Evolutionary conservation across 1,140 invertebrate genomes (phyloP).

Genomic region (Brachystomella parvula): DNA sequence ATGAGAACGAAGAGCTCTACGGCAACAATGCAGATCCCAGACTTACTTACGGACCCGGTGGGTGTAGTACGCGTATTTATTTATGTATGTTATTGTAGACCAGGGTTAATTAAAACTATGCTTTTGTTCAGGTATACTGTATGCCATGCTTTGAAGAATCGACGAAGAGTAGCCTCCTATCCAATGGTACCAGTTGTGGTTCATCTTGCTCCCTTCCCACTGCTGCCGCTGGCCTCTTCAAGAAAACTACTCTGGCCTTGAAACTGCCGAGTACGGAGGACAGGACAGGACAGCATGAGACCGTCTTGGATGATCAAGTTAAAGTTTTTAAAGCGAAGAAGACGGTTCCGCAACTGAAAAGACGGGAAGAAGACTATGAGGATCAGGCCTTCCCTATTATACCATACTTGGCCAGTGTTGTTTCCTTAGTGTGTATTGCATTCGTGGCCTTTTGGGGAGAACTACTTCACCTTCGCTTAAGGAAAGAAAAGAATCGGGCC

Average conservation of each 20-base stretch:
- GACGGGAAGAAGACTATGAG: background rate
- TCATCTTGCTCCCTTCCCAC: background rate
- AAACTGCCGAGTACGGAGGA: background rate
- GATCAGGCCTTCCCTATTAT: slow-evolving; percentile 3
- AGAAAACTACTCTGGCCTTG: background rate
- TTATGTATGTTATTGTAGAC: background rate
- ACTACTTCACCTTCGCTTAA: background rate
- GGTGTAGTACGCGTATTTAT: background rate
- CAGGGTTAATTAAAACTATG: background rate
- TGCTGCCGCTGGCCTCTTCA: background rate
- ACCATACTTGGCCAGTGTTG: background rate
- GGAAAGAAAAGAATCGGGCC: slow-evolving; percentile 16
- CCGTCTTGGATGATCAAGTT: background rate
- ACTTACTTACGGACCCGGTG: background rate
- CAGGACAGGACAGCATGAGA: background rate
- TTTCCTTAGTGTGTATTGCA: background rate
- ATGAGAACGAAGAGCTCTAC: background rate
- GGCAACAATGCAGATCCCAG: background rate
- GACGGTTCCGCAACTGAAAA: background rate
- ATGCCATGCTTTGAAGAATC: background rate
- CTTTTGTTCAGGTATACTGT: background rate
- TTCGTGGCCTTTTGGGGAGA: slow-evolving; percentile 8
- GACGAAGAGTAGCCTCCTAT: background rate
- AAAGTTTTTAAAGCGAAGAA: background rate
- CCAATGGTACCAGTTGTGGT: background rate